Base-by-base conservation (phyloP, 1,140 invertebrate genomes). In the Lanistes nyassanus region DNA sequence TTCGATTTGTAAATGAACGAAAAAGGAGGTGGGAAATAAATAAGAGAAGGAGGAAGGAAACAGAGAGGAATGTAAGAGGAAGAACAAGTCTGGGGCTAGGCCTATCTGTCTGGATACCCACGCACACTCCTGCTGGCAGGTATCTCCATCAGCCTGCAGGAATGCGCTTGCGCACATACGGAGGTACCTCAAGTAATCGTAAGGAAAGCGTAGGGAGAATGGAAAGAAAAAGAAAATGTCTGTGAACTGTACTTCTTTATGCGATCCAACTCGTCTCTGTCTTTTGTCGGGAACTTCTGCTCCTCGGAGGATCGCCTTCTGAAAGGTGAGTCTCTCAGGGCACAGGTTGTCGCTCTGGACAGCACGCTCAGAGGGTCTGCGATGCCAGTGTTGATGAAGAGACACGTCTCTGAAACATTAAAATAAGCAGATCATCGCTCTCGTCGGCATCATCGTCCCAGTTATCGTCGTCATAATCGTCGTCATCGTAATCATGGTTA, bases 331-430 rank as follows among this genome's bases (percentile, higher is more conserved):
- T 72, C 53, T 55, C 34, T 36, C n/a, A 16, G 29, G 5, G 60
- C 58, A 31, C 36, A 42, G 71, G 56, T 64, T 2, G 60, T 21
- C 5, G 47, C 37, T 23, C 39, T 47, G 58, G 37, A 37, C 0
- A 74, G 23, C 21, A 74, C 29, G 36, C 56, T 39, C 19, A 64
- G 36, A 11, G 71, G 71, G 37, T 74, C 71, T 7, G 37, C 51
- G 34, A 74, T 60, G 1, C 71, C 71, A 55, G 71, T 74, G 23
- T 74, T 60, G 5, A 74, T 74, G 29, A 74, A 42, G 23, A 60
- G 26, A 23, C 29, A n/a, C 19, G 56, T 26, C 26, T 64, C 71
- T 74, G 71, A 23, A 60, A n/a, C 6, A 37, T 3, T 4, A n/a
- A n/a, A n/a, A n/a, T n/a, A n/a, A n/a, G n/a, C n/a, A n/a, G n/a